phyloP scores from a whole-genome alignment of 2,888 invertebrate species.

The Drosophila eohydei region DNA sequence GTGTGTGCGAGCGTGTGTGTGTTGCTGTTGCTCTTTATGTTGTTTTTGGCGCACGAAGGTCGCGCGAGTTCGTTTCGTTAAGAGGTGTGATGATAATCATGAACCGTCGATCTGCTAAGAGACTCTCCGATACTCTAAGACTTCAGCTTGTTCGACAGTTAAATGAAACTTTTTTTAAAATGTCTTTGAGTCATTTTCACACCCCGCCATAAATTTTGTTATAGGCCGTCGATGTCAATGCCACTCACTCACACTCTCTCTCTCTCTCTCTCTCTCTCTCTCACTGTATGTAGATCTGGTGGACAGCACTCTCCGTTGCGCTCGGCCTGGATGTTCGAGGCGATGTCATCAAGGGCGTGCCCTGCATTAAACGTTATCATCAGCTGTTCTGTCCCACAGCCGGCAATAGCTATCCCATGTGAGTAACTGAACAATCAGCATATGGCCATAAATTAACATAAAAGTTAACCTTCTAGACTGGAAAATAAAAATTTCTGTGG shows the following conservation, averaged over 20 bases:
- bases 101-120: conserved; percentile 30
- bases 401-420: conserved; percentile 96
- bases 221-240: conserved; percentile 29
- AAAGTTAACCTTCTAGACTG: neutral
- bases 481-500: conserved; percentile 1
- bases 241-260: conserved; percentile 18
- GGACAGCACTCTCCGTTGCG: conserved; percentile 95
- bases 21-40: conserved; percentile 52
- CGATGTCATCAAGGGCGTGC: conserved; percentile 94
- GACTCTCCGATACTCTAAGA: conserved; percentile 35
- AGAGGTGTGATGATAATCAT: conserved; percentile 70
- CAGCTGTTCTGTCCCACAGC: conserved; percentile 96
- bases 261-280: neutral
- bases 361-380: conserved; percentile 95
- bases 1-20: conserved; percentile 18
- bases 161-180: conserved; percentile 45
- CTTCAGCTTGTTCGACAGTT: conserved; percentile 4
- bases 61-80: conserved; percentile 79
- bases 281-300: conserved; percentile 89
- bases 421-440: conserved; percentile 84
- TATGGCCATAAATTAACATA: neutral
- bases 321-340: conserved; percentile 94
- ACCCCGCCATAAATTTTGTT: conserved; percentile 73
- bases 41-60: conserved; percentile 74
- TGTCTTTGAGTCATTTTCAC: conserved; percentile 75